phyloP scores from a whole-genome alignment of 2,113 vertebrate species.

The Cyanoramphus novaezelandiae region DNA sequence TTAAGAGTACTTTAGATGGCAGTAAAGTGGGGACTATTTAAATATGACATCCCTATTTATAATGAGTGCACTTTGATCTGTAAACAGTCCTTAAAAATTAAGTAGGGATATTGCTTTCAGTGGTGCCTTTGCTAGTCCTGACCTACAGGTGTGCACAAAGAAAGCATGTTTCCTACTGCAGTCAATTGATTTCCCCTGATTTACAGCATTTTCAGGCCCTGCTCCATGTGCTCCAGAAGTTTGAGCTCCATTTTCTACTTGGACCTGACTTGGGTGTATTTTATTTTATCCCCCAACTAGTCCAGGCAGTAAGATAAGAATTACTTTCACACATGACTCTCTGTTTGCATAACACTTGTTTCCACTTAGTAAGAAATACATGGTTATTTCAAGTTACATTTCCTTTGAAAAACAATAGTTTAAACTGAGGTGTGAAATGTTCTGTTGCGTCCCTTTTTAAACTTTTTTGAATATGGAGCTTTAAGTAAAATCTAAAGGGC shows the following conservation, averaged over 20 bases:
- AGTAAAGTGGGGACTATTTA: conserved; percentile 29
- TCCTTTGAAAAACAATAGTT: conserved; percentile 55
- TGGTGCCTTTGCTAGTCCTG: conserved; percentile 1
- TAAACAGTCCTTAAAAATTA: conserved; percentile 53
- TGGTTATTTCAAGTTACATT: conserved; percentile 44
- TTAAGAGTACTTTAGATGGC: background rate
- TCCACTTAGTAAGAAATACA: conserved; percentile 53
- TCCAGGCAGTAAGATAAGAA: conserved; percentile 34
- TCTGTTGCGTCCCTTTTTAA: background rate
- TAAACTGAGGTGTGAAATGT: background rate
- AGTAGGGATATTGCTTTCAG: conserved; percentile 19
- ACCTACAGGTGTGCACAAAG: conserved; percentile 28
- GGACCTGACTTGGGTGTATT: background rate
- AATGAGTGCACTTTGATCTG: conserved; percentile 44
- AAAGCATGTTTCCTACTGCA: background rate
- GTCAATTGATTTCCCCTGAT: conserved; percentile 28
- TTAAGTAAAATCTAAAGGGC: background rate
- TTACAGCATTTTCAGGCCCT: background rate
- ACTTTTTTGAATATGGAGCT: background rate
- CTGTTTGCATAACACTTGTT: conserved; percentile 46
- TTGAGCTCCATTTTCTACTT: background rate
- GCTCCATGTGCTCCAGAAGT: background rate
- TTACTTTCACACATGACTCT: conserved; percentile 35
- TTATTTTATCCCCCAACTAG: conserved; percentile 14
- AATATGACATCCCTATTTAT: conserved; percentile 17